These are phyloP conservation scores for Phataginus tricuspis DNA, from an alignment of 2,797 vertebrate genomes.

Conservation along the genomic window DNA sequence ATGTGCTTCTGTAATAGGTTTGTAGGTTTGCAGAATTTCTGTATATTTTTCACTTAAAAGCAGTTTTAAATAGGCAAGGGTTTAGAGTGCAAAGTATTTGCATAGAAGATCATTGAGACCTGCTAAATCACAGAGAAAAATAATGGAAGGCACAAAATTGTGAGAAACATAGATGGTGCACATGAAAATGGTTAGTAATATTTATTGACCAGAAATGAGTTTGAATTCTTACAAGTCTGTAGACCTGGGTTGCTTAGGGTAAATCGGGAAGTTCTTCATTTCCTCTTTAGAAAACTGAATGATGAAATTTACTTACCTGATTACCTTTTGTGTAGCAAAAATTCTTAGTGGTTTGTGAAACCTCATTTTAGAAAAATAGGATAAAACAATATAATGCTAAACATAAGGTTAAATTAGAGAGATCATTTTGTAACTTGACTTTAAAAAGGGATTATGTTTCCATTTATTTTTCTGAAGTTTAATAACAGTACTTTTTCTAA, in stretches of 20 bases:
- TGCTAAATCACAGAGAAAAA: neutral
- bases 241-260: neutral
- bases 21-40: neutral
- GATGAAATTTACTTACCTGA: neutral
- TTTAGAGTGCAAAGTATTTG: neutral
- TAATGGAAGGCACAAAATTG: neutral
- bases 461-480: neutral
- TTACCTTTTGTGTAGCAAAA: neutral
- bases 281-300: neutral
- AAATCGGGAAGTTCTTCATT: neutral
- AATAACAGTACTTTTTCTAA: neutral
- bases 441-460: neutral
- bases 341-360: neutral
- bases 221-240: neutral
- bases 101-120: neutral
- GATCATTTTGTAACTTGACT: neutral
- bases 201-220: neutral
- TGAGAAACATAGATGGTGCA: neutral
- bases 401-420: neutral
- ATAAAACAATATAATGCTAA: neutral
- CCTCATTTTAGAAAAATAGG: neutral
- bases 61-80: neutral
- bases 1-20: neutral
- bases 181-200: neutral
- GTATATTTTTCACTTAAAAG: neutral